Conservation (phyloP, 2,113 vertebrate species). For the Sylvilagus bachmani region DNA sequence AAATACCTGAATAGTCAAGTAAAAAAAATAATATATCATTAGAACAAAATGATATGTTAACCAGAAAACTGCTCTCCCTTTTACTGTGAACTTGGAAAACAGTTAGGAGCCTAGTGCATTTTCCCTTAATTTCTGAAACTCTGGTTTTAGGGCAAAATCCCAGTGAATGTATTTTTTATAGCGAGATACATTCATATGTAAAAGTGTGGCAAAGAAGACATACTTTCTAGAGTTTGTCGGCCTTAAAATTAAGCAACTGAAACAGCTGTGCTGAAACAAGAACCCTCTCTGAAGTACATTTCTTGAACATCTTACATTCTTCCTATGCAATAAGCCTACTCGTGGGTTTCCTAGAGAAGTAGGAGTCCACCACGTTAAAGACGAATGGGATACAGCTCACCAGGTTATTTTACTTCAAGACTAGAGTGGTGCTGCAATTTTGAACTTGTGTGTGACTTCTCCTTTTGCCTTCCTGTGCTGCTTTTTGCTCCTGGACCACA, state of each 20-base stretch:
- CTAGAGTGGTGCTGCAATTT: neutral
- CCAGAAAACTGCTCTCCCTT: neutral
- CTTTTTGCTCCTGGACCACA: neutral
- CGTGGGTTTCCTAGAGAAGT: too few relatives aligned
- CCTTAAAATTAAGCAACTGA: neutral
- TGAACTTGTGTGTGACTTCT: neutral
- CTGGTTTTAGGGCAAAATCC: neutral
- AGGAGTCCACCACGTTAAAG: neutral
- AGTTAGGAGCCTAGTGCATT: neutral
- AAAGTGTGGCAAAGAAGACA: neutral
- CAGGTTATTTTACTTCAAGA: neutral
- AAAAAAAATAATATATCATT: neutral
- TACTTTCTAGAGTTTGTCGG: neutral
- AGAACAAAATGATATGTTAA: constrained; percentile 1
- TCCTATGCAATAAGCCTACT: neutral
- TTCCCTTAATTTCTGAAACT: neutral
- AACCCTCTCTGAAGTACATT: neutral
- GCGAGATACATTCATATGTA: too few relatives aligned
- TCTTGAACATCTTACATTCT: neutral
- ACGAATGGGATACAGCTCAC: neutral
- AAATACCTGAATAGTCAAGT: neutral
- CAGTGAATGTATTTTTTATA: neutral
- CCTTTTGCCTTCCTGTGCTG: neutral
- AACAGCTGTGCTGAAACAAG: neutral
- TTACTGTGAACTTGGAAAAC: neutral